Evolutionary conservation across 2,888 invertebrate species (phyloP).

Genomic region (Hemicrepidius hirtus): DNA sequence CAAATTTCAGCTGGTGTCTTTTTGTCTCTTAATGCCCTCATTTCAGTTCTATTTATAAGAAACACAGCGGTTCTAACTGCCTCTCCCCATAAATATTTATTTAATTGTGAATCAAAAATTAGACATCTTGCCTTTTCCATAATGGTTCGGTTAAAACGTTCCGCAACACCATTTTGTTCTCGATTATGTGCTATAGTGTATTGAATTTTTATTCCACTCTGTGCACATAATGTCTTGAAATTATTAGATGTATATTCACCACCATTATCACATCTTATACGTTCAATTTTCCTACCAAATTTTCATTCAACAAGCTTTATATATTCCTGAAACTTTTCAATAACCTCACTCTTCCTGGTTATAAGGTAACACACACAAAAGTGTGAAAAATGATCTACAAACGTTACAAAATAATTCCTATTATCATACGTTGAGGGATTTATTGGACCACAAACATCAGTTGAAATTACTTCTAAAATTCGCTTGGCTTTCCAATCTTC

Average conservation of each 20-base stretch:
- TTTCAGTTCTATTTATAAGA: constrained; percentile 5
- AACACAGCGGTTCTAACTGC: constrained; percentile 8
- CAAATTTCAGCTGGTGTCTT: constrained; percentile 10
- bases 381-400: constrained; percentile 44
- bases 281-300: constrained; percentile 32
- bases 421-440: constrained; percentile 34
- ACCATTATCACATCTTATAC: constrained; percentile 39
- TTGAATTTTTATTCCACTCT: background rate
- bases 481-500: constrained; percentile 44
- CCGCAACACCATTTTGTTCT: constrained; percentile 18
- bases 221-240: background rate
- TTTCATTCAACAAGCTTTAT: constrained; percentile 37
- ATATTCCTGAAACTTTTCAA: constrained; percentile 36
- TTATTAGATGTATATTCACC: constrained; percentile 30
- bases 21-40: background rate
- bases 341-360: constrained; percentile 30
- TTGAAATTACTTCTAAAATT: constrained; percentile 37
- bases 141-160: constrained; percentile 12
- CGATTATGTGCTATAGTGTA: background rate
- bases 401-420: constrained; percentile 42
- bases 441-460: constrained; percentile 47
- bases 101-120: constrained; percentile 9
- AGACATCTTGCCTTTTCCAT: constrained; percentile 14
- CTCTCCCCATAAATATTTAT: constrained; percentile 16
- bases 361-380: constrained; percentile 37